These are phyloP conservation scores for Oeneis ivallda DNA, from an alignment of 2,888 invertebrate genomes.

Conservation along the genomic window DNA sequence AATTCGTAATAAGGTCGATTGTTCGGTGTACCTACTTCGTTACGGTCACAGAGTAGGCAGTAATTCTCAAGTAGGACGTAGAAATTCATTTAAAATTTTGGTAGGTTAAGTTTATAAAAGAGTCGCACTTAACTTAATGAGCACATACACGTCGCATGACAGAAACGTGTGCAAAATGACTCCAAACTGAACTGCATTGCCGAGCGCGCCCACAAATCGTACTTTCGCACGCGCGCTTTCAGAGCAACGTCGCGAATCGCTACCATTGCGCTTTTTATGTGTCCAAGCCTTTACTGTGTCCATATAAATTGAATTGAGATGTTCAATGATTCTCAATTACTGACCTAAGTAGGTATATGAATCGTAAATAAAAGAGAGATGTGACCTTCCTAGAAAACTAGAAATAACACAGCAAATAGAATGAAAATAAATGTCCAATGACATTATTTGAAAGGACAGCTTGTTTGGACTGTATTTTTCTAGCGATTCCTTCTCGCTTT, in stretches of 20 bases:
- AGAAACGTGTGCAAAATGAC: too few species aligned
- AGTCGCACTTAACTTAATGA: too few species aligned
- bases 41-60: background rate
- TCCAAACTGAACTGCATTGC: too few species aligned
- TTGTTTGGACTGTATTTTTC: slow-evolving; percentile 12
- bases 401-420: slow-evolving; percentile 8
- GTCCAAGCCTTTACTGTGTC: background rate
- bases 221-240: background rate
- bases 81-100: too few species aligned
- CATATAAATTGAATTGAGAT: background rate
- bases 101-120: too few species aligned
- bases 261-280: background rate
- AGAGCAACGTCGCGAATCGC: background rate
- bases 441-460: slow-evolving; percentile 2
- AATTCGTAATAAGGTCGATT: slow-evolving; percentile 26
- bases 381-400: slow-evolving; percentile 1
- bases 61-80: background rate
- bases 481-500: background rate
- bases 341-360: background rate
- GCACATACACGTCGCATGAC: too few species aligned
- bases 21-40: slow-evolving; percentile 1
- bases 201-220: background rate
- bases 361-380: background rate
- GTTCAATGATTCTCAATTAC: background rate
- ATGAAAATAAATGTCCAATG: slow-evolving; percentile 17